Base-by-base conservation (phyloP, 1,140 invertebrate species). In the Rhizoglyphus robini region DNA sequence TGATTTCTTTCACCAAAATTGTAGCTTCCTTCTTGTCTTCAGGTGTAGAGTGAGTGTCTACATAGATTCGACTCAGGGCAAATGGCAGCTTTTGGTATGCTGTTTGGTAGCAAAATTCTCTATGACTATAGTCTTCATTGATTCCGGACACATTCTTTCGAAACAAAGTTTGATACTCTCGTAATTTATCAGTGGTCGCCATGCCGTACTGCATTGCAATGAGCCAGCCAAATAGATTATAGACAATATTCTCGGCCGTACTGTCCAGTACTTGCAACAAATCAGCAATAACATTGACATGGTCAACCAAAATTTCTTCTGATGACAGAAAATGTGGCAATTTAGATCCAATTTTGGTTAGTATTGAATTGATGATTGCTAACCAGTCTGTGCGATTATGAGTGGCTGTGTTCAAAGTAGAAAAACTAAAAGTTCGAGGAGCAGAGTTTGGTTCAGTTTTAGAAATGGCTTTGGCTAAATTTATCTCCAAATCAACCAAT, bases 181-280 rank as follows among this genome's bases (percentile, higher is more conserved):
- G 51, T 8, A 54, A 25, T 32, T 54, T 54, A 66, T 75, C 71
- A 38, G 76, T 54, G 23, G 51, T 72, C 20, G 73, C 29, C 76
- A 75, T 77, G 18, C 77, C 69, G 20, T 77, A 51, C 47, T 76
- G 76, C 61, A 76, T 77, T 4, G 72, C 73, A 18, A 77, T 49
- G 3, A 71, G 71, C 65, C 59, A 20, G 4, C 25, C n/a, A 11
- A 25, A 36, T 20, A 20, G 29, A 64, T 61, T 34, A 65, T 68
- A 3, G 59, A 62, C 5, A 34, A 62, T 29, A 63, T 63, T 4
- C 51, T 38, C 8, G 57, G 34, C 29, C 20, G 51, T 54, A 11
- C 15, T 54, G 23, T 54, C 51, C 15, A 54, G 20, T 32, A 54
- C 15, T 46, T 15, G 15, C 41, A 46, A 15, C 41, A 23, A 15